Conservation (phyloP, 2,888 invertebrate species). For the Sarcophaga subvicina region DNA sequence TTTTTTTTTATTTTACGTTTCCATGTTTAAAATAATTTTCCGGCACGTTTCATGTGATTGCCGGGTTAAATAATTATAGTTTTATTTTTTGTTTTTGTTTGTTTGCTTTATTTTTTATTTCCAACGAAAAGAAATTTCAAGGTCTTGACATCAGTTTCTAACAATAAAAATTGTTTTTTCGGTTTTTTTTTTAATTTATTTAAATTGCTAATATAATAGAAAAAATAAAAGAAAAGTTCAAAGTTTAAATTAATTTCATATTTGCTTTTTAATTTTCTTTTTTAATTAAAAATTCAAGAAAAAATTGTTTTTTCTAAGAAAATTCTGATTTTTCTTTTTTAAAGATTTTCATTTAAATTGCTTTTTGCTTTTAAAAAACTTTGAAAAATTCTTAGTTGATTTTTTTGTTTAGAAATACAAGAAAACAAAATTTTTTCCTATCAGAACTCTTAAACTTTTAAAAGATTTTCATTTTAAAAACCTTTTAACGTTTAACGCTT, state of each 20-base stretch:
- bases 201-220: background rate
- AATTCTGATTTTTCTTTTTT: no score
- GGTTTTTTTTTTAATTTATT: background rate
- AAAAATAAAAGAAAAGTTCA: background rate
- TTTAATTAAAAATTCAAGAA: no score
- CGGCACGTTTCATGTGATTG: conserved; percentile 40
- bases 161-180: background rate
- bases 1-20: conserved; percentile 13
- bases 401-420: no score
- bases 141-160: conserved; percentile 15
- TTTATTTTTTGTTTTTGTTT: background rate
- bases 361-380: no score
- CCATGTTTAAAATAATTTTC: conserved; percentile 11
- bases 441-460: no score
- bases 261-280: background rate
- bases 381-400: no score
- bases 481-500: background rate
- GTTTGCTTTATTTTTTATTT: background rate
- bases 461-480: background rate
- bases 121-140: background rate
- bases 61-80: conserved; percentile 5
- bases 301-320: no score
- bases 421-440: no score
- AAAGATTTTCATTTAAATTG: no score
- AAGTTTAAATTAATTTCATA: background rate